Conservation (phyloP, 2,888 invertebrate genomes). For the Ariolimax columbianus region DNA sequence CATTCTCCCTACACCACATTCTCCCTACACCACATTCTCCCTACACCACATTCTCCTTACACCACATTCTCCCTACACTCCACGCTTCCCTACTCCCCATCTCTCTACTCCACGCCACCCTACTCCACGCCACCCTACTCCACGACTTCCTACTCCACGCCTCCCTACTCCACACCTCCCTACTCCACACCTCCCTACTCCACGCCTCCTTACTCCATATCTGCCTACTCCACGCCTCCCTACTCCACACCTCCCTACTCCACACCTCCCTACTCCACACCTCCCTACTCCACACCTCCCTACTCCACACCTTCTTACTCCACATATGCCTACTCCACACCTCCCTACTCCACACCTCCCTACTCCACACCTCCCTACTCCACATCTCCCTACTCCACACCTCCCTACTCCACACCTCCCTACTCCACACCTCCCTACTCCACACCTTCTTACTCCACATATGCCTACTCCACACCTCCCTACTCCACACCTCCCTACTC, state of each 20-base stretch:
- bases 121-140: conserved; percentile 1
- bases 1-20: background rate
- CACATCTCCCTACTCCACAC: background rate
- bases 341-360: background rate
- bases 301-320: background rate
- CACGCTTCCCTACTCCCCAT: background rate
- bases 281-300: background rate
- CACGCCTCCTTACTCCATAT: background rate
- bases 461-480: background rate
- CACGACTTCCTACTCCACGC: background rate
- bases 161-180: background rate
- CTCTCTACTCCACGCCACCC: background rate
- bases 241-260: background rate
- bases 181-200: conserved; percentile 8
- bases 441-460: background rate
- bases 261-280: background rate
- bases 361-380: conserved; percentile 1
- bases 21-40: background rate
- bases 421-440: background rate
- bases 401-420: background rate
- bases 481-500: too few relatives aligned
- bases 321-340: background rate
- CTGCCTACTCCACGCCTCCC: background rate
- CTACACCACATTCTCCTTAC: background rate
- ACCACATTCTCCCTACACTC: too few relatives aligned